Evolutionary conservation across 30 jellyfish, hydroid and myxozoan species (phyloP).

Genomic region (Hydractinia echinata): DNA sequence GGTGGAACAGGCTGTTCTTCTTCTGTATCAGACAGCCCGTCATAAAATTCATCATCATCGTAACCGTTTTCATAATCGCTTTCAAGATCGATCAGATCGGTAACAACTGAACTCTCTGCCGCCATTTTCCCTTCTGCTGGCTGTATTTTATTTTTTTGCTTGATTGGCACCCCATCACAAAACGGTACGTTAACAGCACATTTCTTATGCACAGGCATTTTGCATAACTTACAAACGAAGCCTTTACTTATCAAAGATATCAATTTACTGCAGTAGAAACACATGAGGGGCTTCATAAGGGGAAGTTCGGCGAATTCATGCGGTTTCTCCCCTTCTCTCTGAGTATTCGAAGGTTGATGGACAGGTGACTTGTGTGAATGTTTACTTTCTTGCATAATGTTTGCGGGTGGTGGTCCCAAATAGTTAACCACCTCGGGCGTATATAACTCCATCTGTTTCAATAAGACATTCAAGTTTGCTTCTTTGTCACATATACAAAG

Average conservation of each 20-base stretch:
- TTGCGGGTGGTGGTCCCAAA: slow-evolving; percentile 91
- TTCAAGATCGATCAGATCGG: slow-evolving; percentile 32
- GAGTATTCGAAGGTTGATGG: slow-evolving; percentile 6
- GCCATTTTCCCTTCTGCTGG: background rate
- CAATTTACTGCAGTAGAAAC: slow-evolving; percentile 61
- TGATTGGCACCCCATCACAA: slow-evolving; percentile 41
- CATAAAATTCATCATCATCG: slow-evolving; percentile 44
- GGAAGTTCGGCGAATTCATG: slow-evolving; percentile 73
- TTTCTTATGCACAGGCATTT: slow-evolving; percentile 84
- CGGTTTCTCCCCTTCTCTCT: slow-evolving; percentile 61
- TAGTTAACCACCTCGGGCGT: slow-evolving; percentile 59
- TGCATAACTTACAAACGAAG: slow-evolving; percentile 57
- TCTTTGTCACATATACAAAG: slow-evolving; percentile 38
- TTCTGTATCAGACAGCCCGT: slow-evolving; percentile 36
- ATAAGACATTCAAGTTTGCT: slow-evolving; percentile 32
- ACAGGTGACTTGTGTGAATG: slow-evolving; percentile 42
- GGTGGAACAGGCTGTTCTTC: slow-evolving; percentile 17
- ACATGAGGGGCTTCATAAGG: slow-evolving; percentile 71
- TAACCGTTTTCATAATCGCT: slow-evolving; percentile 27
- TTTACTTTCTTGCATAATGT: slow-evolving; percentile 66
- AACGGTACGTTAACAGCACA: slow-evolving; percentile 83
- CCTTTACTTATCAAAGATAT: slow-evolving; percentile 51
- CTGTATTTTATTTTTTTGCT: background rate
- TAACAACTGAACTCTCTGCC: slow-evolving; percentile 26
- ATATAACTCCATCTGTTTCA: slow-evolving; percentile 60